Evolutionary conservation across 2,888 invertebrate genomes (phyloP), one percentile per base, ranked within the genome.

Genomic region (Boloria euphrosyne): DNA sequence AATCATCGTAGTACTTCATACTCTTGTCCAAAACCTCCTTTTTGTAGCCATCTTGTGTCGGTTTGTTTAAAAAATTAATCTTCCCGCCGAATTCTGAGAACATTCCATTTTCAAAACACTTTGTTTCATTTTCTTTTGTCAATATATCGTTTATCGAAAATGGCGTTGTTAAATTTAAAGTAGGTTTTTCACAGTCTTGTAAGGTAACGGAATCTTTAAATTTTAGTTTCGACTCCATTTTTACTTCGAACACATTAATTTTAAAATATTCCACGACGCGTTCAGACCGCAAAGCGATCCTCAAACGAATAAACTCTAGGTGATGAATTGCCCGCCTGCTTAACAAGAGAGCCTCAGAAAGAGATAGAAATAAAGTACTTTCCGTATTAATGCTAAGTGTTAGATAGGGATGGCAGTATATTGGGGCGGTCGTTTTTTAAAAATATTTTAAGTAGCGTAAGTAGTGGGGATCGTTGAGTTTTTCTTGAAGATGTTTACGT

Each of bases 81-180:
- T 87, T 88, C 85, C 80, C 87, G 83, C 87, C 88, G 80, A 86
- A 90, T 80, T 76, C 77, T 13, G 59, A 31, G 59, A 86, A 88
- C 83, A 82, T 86, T 82, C 83, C 84, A 83, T 86, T 86, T 79
- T 89, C 89, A 80, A 88, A 87, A 71, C 84, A 90, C 80, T 86
- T 91, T 71, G 83, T 80, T 68, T 90, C 91, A 61, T 89, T 90
- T 78, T 92, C 93, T 72, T 89, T 91, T n/a, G 94, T 94, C 78
- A 95, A 84, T 80, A 95, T 95, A 77, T 95, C 95, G 75, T 95
- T 95, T 64, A 95, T 95, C 13, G 95, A 95, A 84, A 95, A 95
- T 46, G 95, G 95, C 13, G 95, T 95, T 13, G 93, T 89, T 70
- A 90, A 77, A 79, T 76, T 89, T 69, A 90, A 77, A 77, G 75